These are phyloP conservation scores for Ispidina lecontei DNA, from an alignment of 2,797 vertebrate species.

Conservation along the genomic window DNA sequence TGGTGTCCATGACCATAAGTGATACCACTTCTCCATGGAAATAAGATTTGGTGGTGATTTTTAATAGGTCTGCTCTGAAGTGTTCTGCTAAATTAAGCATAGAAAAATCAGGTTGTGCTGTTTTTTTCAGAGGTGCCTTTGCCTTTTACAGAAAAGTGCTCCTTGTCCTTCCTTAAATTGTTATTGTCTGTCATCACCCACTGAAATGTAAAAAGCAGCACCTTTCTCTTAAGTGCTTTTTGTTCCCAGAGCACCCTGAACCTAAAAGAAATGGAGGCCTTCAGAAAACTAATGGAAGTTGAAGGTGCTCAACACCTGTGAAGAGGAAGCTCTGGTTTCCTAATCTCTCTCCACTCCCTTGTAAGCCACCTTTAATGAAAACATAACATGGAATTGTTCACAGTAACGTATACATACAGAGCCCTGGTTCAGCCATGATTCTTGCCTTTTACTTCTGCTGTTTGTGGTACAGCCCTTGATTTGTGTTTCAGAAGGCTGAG, in stretches of 20 bases:
- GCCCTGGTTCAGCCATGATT: background rate
- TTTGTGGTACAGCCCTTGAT: background rate
- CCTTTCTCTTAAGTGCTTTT: conserved; percentile 45
- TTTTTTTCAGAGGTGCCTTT: background rate
- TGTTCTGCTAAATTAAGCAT: conserved; percentile 18
- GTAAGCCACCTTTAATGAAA: conserved; percentile 16
- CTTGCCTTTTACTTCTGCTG: background rate
- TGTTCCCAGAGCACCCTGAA: conserved; percentile 41
- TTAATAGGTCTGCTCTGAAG: conserved; percentile 5
- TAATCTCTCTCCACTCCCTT: background rate
- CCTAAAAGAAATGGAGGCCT: conserved; percentile 13
- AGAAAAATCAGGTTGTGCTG: conserved; percentile 6
- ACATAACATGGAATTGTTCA: background rate
- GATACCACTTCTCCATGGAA: background rate
- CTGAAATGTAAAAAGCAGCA: conserved; percentile 6
- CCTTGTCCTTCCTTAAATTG: conserved; percentile 19
- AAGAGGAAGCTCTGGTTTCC: background rate
- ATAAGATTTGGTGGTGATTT: conserved; percentile 16
- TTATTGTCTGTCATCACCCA: conserved; percentile 27
- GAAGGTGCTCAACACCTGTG: conserved; percentile 22
- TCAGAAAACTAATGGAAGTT: conserved; percentile 53
- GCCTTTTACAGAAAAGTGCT: conserved; percentile 26
- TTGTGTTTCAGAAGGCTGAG: conserved; percentile 48
- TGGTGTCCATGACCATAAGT: conserved; percentile 9
- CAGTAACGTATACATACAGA: background rate